Percentiles rank a stretch among this genome's conserved stretches.
Conservation (phyloP, 1,140 invertebrate genomes). For the Papilio helenus region DNA sequence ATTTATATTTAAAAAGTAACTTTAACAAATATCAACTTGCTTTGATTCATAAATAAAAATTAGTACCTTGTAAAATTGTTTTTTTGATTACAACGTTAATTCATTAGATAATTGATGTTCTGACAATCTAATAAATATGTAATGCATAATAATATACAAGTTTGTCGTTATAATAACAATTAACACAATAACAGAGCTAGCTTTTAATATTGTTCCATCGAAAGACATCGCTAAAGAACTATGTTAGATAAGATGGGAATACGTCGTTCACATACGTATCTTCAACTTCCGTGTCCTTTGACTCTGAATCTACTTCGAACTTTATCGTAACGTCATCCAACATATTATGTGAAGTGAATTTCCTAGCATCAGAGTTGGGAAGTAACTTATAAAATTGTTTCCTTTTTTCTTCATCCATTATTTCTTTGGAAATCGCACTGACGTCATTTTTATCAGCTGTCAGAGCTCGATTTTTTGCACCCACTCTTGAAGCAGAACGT, state of each 20-base stretch:
- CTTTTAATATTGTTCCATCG: neutral
- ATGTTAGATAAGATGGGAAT: constrained; percentile 48
- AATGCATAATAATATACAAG: neutral
- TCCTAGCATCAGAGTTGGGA: neutral
- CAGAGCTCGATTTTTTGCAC: constrained; percentile 29
- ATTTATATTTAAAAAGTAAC: neutral
- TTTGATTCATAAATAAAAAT: neutral
- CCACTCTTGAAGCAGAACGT: neutral
- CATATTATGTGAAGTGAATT: constrained; percentile 61
- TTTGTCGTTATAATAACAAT: neutral
- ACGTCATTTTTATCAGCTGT: constrained; percentile 49
- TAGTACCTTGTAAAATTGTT: neutral
- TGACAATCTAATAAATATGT: neutral
- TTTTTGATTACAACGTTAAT: neutral
- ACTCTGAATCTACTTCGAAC: constrained; percentile 52
- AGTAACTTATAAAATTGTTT: constrained; percentile 28
- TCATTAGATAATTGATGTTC: neutral
- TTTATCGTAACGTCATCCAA: constrained; percentile 62
- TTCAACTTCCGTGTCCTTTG: constrained; percentile 51
- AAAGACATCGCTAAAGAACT: neutral
- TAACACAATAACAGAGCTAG: constrained; percentile 4
- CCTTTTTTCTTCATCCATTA: constrained; percentile 38
- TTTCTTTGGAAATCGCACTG: constrained; percentile 55
- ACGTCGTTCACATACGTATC: constrained; percentile 53
- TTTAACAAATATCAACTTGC: neutral